Evolutionary conservation across 2,888 invertebrate species (phyloP), one percentile per base, ranked within the genome.

Genomic region (Incurvaria masculella): DNA sequence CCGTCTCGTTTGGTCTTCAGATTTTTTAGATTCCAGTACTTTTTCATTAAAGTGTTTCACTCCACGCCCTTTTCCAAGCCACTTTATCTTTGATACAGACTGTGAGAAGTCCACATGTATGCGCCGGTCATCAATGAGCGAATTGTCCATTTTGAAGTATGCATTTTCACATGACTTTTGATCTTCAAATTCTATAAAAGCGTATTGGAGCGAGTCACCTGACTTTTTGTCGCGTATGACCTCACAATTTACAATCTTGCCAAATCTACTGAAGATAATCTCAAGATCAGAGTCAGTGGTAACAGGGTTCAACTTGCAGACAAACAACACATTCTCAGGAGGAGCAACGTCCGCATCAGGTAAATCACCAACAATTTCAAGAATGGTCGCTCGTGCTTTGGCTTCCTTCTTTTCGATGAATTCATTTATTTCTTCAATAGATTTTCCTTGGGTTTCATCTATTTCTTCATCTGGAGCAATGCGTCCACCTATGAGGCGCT

Each of bases 81-180:
- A 96, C 59, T 88, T 88, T 58, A 94, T 84, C 72, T 97, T 97
- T 2, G 98, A 88, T 0, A 99, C 98, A 44, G 97, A 97, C 68
- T 99, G 99, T 54, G 97, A 97, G 76, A 99, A 99, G 72, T 99
- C 99, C 1, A 99, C 99, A 74, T 99, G 99, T 61, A 99, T 99
- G 54, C 99, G 82, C 21, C 99, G 81, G 65, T 99, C 99, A 72
- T 99, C 99, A 59, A 99, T 99, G 5, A 99, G 78, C 0, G 99
- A 98, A 79, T 99, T 99, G 66, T 98, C 98, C 99, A 99, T 99
- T 80, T 99, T 99, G 62, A 99, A 97, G 70, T 94, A 99, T 1
- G 99, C 99, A 58, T 92, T 91, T 74, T 99, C 99, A 72, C 99
- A 99, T 1, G 93, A 83, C 61, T 92, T 91, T 54, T 87, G 85